Evolutionary conservation across 2,888 invertebrate species (phyloP), one percentile per base, ranked within the genome.

Genomic region (Diloba caeruleocephala): DNA sequence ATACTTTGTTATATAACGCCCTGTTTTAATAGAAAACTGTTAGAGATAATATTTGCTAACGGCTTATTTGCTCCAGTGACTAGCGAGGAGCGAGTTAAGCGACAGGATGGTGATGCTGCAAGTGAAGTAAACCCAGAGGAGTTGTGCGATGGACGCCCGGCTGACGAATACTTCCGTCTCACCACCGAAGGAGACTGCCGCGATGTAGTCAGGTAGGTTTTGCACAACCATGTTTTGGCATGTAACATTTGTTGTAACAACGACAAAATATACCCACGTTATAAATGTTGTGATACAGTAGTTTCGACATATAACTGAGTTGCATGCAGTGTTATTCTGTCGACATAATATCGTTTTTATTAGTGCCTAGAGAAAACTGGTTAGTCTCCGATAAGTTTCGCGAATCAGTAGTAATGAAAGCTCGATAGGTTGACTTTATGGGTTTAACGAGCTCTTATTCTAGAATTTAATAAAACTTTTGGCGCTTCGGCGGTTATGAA

Each of bases 121-220:
- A 90, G 83, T n/a, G 96, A 96, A 2, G 90, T 91, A 51, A 96
- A 90, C 66, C 94, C 97, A 2, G 98, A 98, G 78, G 96, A 98
- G 87, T 94, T 98, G 42, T 98, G 98, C 88, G 96, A 97, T 69
- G 97, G 97, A 79, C 95, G 98, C 75, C 97, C 98, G 2, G 97
- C 96, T 12, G 98, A 98, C 81, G 98, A 98, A 90, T 98, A 98
- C 93, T 98, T 98, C 95, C 95, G 98, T 69, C 94, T 98, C 74
- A 94, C 95, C 69, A 95, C 96, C 42, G 97, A 97, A 17, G 96
- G 96, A 63, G 98, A 98, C 90, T 98, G 98, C 90, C 95, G 98
- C 76, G 98, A 98, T 88, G 98, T 98, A 72, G 98, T 98, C 82
- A 97, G 98, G 97, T 98, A 94, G 94, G 87, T 66, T 56, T 48